A percentile compares a stretch with the other conserved stretches of the same genome.
These are phyloP conservation scores for Psammodynastes pulverulentus DNA, from an alignment of 2,113 vertebrate genomes.

Conservation along the genomic window DNA sequence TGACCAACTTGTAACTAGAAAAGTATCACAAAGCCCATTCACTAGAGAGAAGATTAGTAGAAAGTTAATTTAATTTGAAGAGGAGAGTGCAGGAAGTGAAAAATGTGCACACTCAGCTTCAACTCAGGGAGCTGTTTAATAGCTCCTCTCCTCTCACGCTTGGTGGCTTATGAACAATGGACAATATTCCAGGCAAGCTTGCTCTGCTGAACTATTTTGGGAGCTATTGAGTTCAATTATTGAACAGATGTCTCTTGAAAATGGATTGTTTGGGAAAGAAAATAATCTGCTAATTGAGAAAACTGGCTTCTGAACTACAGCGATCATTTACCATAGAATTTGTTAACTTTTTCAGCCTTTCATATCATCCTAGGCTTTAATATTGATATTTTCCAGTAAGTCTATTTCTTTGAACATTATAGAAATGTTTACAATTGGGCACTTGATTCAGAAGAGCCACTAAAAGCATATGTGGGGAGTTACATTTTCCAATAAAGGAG, in stretches of 20 bases:
- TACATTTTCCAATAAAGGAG: neutral
- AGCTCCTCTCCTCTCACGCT: neutral
- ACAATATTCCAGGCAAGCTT: neutral
- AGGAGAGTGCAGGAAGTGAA: conserved; percentile 26
- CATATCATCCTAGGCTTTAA: neutral
- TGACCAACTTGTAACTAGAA: conserved; percentile 47
- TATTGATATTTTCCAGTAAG: conserved; percentile 21
- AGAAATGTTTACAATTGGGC: conserved; percentile 25
- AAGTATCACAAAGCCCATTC: conserved; percentile 20
- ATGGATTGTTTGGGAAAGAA: conserved; percentile 15
- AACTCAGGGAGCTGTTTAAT: conserved; percentile 32
- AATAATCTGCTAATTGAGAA: conserved; percentile 54
- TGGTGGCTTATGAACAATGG: conserved; percentile 55
- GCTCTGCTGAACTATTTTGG: conserved; percentile 37
- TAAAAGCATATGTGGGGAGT: neutral
- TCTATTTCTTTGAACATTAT: neutral
- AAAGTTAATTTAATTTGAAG: conserved; percentile 58
- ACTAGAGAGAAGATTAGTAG: conserved; percentile 25
- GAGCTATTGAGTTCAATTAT: conserved; percentile 66
- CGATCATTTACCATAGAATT: conserved; percentile 19
- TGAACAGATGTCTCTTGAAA: conserved; percentile 47
- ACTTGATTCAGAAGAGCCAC: neutral
- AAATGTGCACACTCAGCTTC: conserved; percentile 56
- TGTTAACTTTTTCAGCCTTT: conserved; percentile 39
- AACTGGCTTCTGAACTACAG: conserved; percentile 30